Base-by-base conservation (phyloP, 2,797 vertebrate species). In the Sebastolobus altivelis region DNA sequence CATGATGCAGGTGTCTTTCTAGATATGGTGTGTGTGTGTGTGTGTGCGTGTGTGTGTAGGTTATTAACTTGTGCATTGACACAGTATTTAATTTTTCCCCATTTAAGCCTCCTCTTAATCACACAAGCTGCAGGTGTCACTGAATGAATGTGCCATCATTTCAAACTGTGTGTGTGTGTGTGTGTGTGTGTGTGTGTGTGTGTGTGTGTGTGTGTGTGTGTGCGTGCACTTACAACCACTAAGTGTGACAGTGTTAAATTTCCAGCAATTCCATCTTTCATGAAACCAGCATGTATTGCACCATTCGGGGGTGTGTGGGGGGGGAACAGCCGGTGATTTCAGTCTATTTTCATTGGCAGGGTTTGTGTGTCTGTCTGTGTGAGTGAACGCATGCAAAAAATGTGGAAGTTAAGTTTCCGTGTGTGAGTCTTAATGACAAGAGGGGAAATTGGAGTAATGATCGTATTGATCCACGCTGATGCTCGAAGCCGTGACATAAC, bases 401-500 rank as follows among this genome's bases (percentile, higher is more conserved):
- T 58, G 46, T 79, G 79, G 43, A 84, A 86, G 63, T 49, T 46
- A 68, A 78, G 73, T 84, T 84, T 83, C 40, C 16, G 16, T n/a
- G 33, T 61, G 58, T 27, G 58, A 86, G 79, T 75, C 72, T 83
- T 90, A 87, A 92, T 87, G 87, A 86, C 84, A 76, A 75, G 79
- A 84, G 62, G 52, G 88, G 87, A 88, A 91, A 93, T 85, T 81
- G 85, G 79, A 89, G 84, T 91, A 94, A 93, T 88, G 91, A 90
- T 90, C 83, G 78, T 86, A 92, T 90, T 86, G 92, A 94, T 93
- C 81, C 38, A 65, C 66, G 79, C 86, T 86, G 86, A 91, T 88
- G 82, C 79, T 87, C 81, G 79, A 88, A 88, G 76, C 82, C 60
- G 65, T 91, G 89, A 90, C 89, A 93, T 90, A 89, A 89, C 89